Conservation (phyloP, 2,888 invertebrate species). For the Laothoe populi region DNA sequence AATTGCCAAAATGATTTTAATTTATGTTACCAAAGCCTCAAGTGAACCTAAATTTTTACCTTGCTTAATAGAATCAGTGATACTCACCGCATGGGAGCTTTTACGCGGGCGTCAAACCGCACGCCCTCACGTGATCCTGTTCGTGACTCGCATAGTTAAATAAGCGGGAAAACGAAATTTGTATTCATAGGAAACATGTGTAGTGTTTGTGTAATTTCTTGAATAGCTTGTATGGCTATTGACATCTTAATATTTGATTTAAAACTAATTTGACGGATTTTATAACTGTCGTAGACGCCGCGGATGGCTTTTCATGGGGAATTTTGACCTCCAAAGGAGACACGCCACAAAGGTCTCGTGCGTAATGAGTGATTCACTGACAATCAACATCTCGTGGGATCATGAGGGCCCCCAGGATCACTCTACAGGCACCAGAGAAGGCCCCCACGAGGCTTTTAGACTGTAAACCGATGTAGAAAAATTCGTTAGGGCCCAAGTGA, state of each 20-base stretch:
- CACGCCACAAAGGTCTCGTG: too few relatives aligned
- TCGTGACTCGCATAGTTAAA: not conserved
- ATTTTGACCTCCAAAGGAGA: too few relatives aligned
- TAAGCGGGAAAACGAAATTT: not conserved
- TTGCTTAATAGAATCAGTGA: not conserved
- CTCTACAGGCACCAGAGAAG: too few relatives aligned
- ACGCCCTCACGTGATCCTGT: not conserved
- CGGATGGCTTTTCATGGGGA: too few relatives aligned
- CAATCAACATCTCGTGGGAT: too few relatives aligned
- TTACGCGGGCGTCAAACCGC: slow-evolving; percentile 6
- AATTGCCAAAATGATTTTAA: not conserved
- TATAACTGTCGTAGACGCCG: too few relatives aligned
- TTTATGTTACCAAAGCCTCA: not conserved
- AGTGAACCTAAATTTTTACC: not conserved
- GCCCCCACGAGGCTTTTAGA: too few relatives aligned
- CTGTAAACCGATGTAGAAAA: too few relatives aligned
- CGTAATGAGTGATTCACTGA: too few relatives aligned
- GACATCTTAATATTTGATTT: not conserved
- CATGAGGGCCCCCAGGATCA: too few relatives aligned
- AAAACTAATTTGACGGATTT: too few relatives aligned
- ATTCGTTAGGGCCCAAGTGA: too few relatives aligned
- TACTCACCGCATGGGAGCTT: not conserved
- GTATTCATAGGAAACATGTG: not conserved
- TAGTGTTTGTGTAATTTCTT: not conserved
- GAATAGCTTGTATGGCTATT: not conserved